Evolutionary conservation across 2,113 vertebrate genomes (phyloP).

Genomic region (Vulpes lagopus): DNA sequence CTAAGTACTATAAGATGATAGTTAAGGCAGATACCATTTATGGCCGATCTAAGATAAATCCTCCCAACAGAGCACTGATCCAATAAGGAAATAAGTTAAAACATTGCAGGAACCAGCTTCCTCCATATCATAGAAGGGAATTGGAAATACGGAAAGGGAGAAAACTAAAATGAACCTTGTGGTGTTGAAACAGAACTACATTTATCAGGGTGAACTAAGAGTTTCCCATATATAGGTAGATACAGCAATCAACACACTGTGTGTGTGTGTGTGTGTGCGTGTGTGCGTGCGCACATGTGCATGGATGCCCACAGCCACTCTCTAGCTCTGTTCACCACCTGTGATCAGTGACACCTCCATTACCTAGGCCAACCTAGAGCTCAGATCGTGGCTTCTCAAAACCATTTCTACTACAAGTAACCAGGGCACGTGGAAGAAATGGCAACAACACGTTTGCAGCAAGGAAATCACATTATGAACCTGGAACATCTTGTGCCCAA

Average conservation of each 20-base stretch:
- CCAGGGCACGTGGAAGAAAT: background rate
- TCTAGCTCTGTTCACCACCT: background rate
- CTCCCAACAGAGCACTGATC: background rate
- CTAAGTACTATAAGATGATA: background rate
- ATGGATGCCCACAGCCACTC: background rate
- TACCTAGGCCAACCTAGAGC: background rate
- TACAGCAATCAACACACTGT: background rate
- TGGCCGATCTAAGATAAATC: background rate
- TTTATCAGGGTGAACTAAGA: background rate
- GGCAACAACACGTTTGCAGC: background rate
- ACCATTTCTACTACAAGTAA: background rate
- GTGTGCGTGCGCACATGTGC: no score
- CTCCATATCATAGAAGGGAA: background rate
- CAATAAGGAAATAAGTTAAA: background rate
- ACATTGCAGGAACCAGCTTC: background rate
- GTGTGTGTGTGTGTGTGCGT: background rate
- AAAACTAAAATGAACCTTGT: background rate
- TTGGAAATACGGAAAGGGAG: background rate
- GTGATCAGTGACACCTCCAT: background rate
- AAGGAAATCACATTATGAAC: conserved; percentile 7
- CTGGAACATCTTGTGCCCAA: background rate
- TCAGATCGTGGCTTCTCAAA: background rate
- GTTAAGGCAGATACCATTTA: background rate
- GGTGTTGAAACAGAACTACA: background rate
- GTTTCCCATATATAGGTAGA: background rate